Conservation (phyloP, 1,140 invertebrate genomes). For the Leptestheria dahalacensis region DNA sequence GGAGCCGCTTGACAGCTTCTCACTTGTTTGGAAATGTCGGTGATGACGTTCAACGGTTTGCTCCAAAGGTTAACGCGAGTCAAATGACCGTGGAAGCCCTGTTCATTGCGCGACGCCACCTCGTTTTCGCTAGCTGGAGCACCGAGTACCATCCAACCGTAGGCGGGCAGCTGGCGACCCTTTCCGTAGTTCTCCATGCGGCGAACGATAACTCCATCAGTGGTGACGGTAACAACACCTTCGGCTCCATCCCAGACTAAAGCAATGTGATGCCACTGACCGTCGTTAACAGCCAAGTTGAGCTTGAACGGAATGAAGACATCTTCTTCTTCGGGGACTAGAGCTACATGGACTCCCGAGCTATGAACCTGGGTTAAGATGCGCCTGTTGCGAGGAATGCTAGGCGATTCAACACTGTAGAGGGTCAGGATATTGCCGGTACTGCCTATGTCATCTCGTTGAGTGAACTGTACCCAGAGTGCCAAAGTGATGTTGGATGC, state of each 20-base stretch:
- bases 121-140: slow-evolving; percentile 50
- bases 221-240: slow-evolving; percentile 66
- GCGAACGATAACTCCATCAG: slow-evolving; percentile 81
- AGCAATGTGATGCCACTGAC: slow-evolving; percentile 91
- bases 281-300: slow-evolving; percentile 85
- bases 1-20: slow-evolving; percentile 80
- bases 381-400: slow-evolving; percentile 59
- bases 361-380: slow-evolving; percentile 76
- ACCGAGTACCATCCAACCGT: slow-evolving; percentile 81
- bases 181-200: slow-evolving; percentile 70
- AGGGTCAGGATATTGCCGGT: slow-evolving; percentile 85
- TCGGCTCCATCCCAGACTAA: slow-evolving; percentile 79
- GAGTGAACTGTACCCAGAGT: slow-evolving; percentile 91
- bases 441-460: slow-evolving; percentile 72
- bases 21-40: slow-evolving; percentile 79
- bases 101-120: slow-evolving; percentile 57
- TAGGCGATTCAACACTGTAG: slow-evolving; percentile 64
- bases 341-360: slow-evolving; percentile 70
- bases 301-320: slow-evolving; percentile 80
- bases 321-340: slow-evolving; percentile 74
- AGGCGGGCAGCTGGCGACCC: slow-evolving; percentile 55
- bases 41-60: slow-evolving; percentile 70
- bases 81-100: slow-evolving; percentile 85
- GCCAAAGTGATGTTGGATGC: slow-evolving; percentile 68
- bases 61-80: slow-evolving; percentile 92